Conservation (phyloP, 2,113 vertebrate species). For the Ictidomys tridecemlineatus region DNA sequence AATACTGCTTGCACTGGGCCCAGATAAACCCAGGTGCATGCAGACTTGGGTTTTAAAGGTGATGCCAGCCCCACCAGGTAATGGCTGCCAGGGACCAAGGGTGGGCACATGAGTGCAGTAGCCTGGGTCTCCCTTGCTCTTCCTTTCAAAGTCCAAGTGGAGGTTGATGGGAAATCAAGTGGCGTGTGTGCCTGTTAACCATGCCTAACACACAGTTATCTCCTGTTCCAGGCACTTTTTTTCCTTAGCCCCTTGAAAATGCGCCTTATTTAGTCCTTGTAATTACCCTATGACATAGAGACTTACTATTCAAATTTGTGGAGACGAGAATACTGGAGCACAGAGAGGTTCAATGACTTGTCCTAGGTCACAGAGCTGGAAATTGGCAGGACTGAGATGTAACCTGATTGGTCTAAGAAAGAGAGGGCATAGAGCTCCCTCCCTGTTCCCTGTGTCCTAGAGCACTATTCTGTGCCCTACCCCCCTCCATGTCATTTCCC, state of each 20-base stretch:
- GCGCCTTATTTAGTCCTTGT: background rate
- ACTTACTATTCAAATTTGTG: background rate
- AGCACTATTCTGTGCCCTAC: background rate
- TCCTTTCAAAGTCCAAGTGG: background rate
- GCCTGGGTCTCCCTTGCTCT: background rate
- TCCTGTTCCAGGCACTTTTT: background rate
- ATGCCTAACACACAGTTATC: background rate
- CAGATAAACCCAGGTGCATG: background rate
- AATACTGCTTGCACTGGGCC: background rate
- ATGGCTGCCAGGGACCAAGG: background rate
- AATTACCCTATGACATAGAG: background rate
- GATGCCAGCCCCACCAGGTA: too few relatives aligned
- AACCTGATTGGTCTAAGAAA: background rate
- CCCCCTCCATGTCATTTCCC: background rate
- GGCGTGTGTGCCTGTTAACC: too few relatives aligned
- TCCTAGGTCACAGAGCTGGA: background rate
- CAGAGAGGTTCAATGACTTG: background rate
- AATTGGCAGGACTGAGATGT: background rate
- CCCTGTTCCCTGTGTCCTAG: background rate
- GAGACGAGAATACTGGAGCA: background rate
- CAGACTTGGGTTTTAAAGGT: background rate
- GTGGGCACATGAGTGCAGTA: fast-evolving
- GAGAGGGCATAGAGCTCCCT: background rate
- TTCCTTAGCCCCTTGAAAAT: background rate
- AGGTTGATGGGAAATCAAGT: background rate